A percentile compares a stretch with the other conserved stretches of the same genome.
phyloP scores from a whole-genome alignment of 35 echinoderm and acorn worm species.

The Diadema setosum region DNA sequence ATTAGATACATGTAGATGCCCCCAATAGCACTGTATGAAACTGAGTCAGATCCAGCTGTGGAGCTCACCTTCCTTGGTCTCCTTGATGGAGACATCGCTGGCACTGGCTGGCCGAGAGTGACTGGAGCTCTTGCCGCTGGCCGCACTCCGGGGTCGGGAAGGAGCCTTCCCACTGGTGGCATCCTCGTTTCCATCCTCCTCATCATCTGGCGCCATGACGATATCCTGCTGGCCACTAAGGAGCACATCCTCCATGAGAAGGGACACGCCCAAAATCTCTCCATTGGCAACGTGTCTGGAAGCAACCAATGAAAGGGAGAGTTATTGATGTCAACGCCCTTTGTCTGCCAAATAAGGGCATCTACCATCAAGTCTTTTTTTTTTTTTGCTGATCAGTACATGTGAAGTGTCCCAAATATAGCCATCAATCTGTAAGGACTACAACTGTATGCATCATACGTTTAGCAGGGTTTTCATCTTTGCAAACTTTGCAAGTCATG shows the following conservation, averaged over 20 bases:
- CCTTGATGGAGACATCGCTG: background rate
- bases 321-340: too few relatives aligned
- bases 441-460: too few relatives aligned
- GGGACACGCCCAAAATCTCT: slow-evolving; percentile 91
- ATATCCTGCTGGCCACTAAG: slow-evolving; percentile 92
- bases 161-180: background rate
- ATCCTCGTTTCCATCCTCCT: slow-evolving; percentile 40
- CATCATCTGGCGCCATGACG: slow-evolving; percentile 56
- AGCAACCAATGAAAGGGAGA: background rate
- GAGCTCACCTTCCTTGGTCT: background rate
- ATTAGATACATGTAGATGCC: too few relatives aligned
- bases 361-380: too few relatives aligned
- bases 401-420: too few relatives aligned
- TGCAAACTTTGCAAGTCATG: too few relatives aligned
- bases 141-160: slow-evolving; percentile 49
- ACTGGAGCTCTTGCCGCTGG: slow-evolving; percentile 10
- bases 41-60: background rate
- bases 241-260: slow-evolving; percentile 97
- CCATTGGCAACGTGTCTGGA: slow-evolving; percentile 87
- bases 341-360: too few relatives aligned
- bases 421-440: too few relatives aligned
- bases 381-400: too few relatives aligned
- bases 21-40: too few relatives aligned
- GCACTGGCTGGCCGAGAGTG: slow-evolving; percentile 62
- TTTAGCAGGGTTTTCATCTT: too few relatives aligned